Evolutionary conservation across 2,888 invertebrate genomes (phyloP), one percentile per base, ranked within the genome.

Genomic region (Congeria kusceri): DNA sequence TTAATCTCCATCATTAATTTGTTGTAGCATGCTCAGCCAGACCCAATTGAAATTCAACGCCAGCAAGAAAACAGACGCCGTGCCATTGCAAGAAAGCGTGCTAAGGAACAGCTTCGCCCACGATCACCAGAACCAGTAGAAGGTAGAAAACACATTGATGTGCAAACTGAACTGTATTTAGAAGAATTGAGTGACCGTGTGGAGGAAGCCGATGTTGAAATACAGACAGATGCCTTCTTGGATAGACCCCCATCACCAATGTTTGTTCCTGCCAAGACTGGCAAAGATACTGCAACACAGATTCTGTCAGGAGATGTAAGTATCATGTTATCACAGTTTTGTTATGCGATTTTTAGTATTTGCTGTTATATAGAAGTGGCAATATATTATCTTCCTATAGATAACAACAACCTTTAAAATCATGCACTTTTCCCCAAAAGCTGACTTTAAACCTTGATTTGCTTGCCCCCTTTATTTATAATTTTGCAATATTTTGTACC

Each of bases 151-250:
- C 97, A 98, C 94, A 97, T 96, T 89, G 96, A 96, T 80, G 95
- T 98, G 58, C 98, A 98, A 95, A 98, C 98, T 0, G 98, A 98
- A 85, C 95, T 96, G 89, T 98, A 96, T 92, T 95, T 98, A 72
- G 98, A 98, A 93, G 98, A 98, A 95, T 95, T 97, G 58, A 89
- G 92, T 86, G 94, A 93, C 77, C 86, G 93, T 44, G 92, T 94
- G 15, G 93, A 94, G 85, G 97, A 97, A 92, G 95, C 95, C 81
- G 96, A 97, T 89, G 96, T 95, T 66, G 96, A 96, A 87, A 96
- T 97, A 68, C 97, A 97, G 94, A 98, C 98, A 28, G 98, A 98
- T 94, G 95, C 96, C 88, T 97, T 97, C 94, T 94, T 96, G 80
- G 97, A 98, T 93, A 95, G 96, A 87, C 97, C 97, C 5, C 95